A percentile compares a stretch with the other conserved stretches of the same genome.
Conservation (phyloP, 1,140 invertebrate species). For the Drosophila ambigua region DNA sequence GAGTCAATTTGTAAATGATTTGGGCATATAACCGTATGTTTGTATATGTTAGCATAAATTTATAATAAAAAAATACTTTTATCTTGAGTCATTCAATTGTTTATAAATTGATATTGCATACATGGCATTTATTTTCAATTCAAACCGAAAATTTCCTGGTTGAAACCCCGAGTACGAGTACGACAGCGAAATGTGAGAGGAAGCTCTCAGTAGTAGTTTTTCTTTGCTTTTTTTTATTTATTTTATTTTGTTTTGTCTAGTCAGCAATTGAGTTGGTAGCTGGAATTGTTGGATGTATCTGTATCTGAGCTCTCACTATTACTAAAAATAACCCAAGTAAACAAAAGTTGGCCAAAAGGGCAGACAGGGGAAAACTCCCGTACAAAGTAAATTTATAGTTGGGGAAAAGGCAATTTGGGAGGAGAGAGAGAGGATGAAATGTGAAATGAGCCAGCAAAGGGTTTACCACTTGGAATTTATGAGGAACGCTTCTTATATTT, state of each 20-base stretch:
- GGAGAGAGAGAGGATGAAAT: constrained; percentile 19
- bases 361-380: constrained; percentile 14
- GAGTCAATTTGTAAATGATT: constrained; percentile 7
- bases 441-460: constrained; percentile 57
- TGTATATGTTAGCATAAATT: not conserved
- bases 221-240: constrained; percentile 24
- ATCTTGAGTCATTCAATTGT: constrained; percentile 10
- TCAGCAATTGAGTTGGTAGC: constrained; percentile 52
- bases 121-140: constrained; percentile 2
- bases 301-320: constrained; percentile 8
- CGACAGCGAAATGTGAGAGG: constrained; percentile 36
- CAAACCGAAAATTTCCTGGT: constrained; percentile 6
- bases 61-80: constrained; percentile 8
- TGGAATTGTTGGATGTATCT: constrained; percentile 36
- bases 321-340: constrained; percentile 61
- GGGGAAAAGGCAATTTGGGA: constrained; percentile 28
- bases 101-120: constrained; percentile 26
- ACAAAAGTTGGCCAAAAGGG: constrained; percentile 56
- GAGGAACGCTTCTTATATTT: constrained; percentile 10
- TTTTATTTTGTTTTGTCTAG: constrained; percentile 44
- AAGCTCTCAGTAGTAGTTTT: constrained; percentile 23
- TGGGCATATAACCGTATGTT: too few relatives aligned
- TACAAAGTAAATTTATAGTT: constrained; percentile 45
- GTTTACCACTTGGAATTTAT: constrained; percentile 52
- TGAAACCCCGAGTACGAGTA: constrained; percentile 11